Evolutionary conservation across 2,888 invertebrate species (phyloP), one percentile per base, ranked within the genome.

Genomic region (Ectemnius lituratus): DNA sequence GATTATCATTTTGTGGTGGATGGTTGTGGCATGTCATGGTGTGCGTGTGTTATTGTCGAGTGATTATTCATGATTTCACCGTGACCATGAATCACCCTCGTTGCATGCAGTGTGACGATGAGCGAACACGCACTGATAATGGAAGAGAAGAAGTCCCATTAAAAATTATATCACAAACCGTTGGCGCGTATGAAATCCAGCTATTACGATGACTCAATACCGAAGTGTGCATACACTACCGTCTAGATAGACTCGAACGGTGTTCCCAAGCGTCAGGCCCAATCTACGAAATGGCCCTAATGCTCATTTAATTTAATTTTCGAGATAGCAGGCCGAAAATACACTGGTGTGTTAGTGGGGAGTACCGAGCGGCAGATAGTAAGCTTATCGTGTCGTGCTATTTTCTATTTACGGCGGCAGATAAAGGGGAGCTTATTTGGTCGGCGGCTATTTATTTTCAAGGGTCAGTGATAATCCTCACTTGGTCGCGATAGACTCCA

Each of bases 61-160:
- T 72, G 75, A 75, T 75, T 77, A 82, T 79, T 80, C 79, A 78
- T 79, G 78, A 81, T 84, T 84, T 86, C 78, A 76, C 66, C 75
- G 68, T 79, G 81, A 79, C 66, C 79, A 72, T 86, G 86, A 86
- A 83, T 86, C 86, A 85, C 73, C 73, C 69, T 67, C 57, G 65
- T 64, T 59, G 62, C 59, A 62, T 59, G 69, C 57, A 60, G 57
- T 64, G 61, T 73, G 69, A 77, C 65, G 76, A 76, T 73, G 78
- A 67, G 71, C 70, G 73, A 73, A 69, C 79, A 84, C 75, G 76
- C 69, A 67, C 72, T 69, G 72, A 76, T 71, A 73, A 5, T 46
- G 37, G 61, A 47, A 70, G 63, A 72, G 70, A 68, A 75, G 67
- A 59, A 70, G 47, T 49, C 8, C 37, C 61, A 37, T 11, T 68